Evolutionary conservation across 2,797 vertebrate species (phyloP), one percentile per base, ranked within the genome.

Genomic region (Anguilla obscura): DNA sequence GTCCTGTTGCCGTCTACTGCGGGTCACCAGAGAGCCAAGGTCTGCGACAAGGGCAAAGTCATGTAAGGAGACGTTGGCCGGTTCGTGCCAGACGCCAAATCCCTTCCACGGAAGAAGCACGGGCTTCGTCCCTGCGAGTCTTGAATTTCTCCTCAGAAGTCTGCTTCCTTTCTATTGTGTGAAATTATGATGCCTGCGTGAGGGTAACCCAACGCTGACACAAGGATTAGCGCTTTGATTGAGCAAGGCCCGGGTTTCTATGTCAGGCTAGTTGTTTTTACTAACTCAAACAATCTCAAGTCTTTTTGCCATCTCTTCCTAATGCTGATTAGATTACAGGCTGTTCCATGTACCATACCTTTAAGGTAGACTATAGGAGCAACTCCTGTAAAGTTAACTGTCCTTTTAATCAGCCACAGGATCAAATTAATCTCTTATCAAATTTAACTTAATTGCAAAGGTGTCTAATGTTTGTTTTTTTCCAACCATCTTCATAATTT

Each of bases 1-100:
- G 86, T 89, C 88, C 63, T 36, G 18, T 86, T 85, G 60, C 90
- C 36, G 74, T 86, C 88, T 85, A 82, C 76, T 7, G 45, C 24
- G 18, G 79, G 74, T 88, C 56, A 88, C 56, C 66, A 33, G 30
- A 76, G 82, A 85, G 85, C 66, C 82, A 87, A 66, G 45, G 58
- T 79, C 76, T n/a, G 27, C 6, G 24, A 56, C 56, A 69, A 71
- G 63, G 86, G 36, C 50, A 45, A 24, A 48, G 79, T n/a, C 40
- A 82, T n/a, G 40, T n/a, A 50, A 82, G 79, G 79, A 50, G 40
- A 54, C 83, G 27, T 84, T 9, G 14, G 83, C n/a, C 9, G 27
- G 8, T 1, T 30, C 50, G 14, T 2, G 27, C 16, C n/a, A 63
- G 56, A 63, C 18, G 54, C 58, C n/a, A 58, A 33, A 66, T 33